Conservation (phyloP, 92 coral and sea anemone species). For the Parazoanthus darwini region DNA sequence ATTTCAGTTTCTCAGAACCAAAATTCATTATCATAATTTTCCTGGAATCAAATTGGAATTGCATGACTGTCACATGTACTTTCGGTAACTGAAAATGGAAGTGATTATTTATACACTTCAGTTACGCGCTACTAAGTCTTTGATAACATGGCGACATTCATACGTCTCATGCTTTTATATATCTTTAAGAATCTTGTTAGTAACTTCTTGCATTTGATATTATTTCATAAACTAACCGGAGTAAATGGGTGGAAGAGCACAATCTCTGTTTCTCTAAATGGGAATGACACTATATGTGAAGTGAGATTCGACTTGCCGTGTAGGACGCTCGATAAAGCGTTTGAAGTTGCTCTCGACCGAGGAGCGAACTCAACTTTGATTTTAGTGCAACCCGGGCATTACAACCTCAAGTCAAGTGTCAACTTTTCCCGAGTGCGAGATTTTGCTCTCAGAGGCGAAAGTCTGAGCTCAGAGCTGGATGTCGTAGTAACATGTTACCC, state of each 20-base stretch:
- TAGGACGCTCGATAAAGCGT: conserved; percentile 53
- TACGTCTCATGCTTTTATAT: background rate
- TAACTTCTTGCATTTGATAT: background rate
- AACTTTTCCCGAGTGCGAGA: conserved; percentile 43
- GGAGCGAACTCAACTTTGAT: conserved; percentile 64
- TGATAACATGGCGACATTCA: background rate
- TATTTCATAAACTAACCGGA: background rate
- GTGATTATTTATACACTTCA: no score
- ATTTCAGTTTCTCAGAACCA: background rate
- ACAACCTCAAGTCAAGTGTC: conserved; percentile 46
- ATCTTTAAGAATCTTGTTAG: background rate
- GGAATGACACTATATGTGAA: conserved; percentile 53
- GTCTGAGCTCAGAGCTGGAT: conserved; percentile 17
- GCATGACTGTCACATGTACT: no score
- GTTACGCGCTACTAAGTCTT: background rate
- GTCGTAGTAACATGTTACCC: conserved; percentile 49
- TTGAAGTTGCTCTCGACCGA: conserved; percentile 8
- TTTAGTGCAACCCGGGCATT: conserved; percentile 48
- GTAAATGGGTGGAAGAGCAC: conserved; percentile 24
- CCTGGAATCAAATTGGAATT: background rate
- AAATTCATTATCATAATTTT: background rate
- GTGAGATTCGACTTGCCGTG: conserved; percentile 40
- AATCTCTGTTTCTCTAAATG: conserved; percentile 50
- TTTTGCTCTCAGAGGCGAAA: conserved; percentile 60
- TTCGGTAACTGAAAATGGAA: no score